Percentiles rank a stretch among this genome's conserved stretches.
Conservation (phyloP, 2,888 invertebrate species). For the Caenorhabditis macrosperma region DNA sequence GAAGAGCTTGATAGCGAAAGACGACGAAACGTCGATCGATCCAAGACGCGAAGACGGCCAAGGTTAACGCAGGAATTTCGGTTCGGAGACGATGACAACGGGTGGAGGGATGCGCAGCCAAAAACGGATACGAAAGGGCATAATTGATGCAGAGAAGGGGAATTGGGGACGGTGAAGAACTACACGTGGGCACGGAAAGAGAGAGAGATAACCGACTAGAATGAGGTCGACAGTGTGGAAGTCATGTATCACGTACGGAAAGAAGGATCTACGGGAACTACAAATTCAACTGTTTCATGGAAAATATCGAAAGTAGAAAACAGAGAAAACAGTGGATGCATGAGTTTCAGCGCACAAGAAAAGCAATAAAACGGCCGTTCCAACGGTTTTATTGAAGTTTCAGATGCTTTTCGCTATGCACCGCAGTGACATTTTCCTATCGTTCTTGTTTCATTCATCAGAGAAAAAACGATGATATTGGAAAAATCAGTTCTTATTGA, state of each 20-base stretch:
- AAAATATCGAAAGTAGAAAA: too few species aligned
- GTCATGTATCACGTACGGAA: background rate
- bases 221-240: constrained; percentile 7
- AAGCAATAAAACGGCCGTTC: too few species aligned
- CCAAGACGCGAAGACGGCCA: constrained; percentile 26
- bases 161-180: background rate
- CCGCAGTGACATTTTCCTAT: too few species aligned
- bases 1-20: constrained; percentile 31
- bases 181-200: constrained; percentile 35
- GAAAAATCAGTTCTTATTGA: background rate
- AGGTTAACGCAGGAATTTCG: constrained; percentile 38
- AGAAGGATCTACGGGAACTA: too few species aligned
- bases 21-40: constrained; percentile 16
- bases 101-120: constrained; percentile 1
- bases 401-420: too few species aligned
- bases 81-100: constrained; percentile 26
- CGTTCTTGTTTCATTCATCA: too few species aligned
- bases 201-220: constrained; percentile 20
- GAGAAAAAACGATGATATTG: background rate
- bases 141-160: constrained; percentile 16
- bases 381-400: too few species aligned
- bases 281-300: too few species aligned
- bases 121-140: constrained; percentile 51
- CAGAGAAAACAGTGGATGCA: too few species aligned
- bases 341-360: too few species aligned